A percentile compares a stretch with the other conserved stretches of the same genome.
These are phyloP conservation scores for Oenanthe melanoleuca DNA, from an alignment of 2,113 vertebrate genomes.

Conservation along the genomic window DNA sequence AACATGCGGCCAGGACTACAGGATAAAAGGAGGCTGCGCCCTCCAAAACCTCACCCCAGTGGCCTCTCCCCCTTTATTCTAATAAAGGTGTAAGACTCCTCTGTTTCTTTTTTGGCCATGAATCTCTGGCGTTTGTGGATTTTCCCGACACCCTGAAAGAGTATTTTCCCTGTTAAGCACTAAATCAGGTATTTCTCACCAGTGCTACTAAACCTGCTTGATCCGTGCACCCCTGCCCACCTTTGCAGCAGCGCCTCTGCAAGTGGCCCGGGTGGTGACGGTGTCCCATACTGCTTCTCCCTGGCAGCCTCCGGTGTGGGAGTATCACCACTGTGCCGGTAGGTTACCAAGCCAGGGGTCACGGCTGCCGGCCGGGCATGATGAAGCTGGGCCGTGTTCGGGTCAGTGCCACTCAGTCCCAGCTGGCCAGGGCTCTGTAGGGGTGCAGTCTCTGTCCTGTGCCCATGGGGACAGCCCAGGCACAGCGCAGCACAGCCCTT, in stretches of 20 bases:
- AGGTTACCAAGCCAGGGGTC: accelerated
- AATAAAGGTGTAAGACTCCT: not conserved
- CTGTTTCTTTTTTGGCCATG: not conserved
- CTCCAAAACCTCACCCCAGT: not conserved
- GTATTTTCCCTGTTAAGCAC: not conserved
- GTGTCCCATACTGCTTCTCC: not conserved
- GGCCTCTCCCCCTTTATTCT: not conserved
- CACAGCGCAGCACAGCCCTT: too few relatives aligned
- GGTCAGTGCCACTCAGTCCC: too few relatives aligned
- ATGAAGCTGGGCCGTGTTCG: not conserved
- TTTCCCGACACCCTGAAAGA: not conserved
- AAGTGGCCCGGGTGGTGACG: accelerated
- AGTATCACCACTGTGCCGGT: not conserved
- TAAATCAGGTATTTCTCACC: not conserved
- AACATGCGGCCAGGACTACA: accelerated
- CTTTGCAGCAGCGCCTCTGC: not conserved
- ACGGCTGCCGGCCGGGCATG: too few relatives aligned
- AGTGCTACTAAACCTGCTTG: not conserved
- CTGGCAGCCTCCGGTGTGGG: not conserved
- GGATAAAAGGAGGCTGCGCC: not conserved
- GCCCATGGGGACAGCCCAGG: not conserved
- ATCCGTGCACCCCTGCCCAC: accelerated
- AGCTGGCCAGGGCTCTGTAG: not conserved
- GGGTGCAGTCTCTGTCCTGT: not conserved
- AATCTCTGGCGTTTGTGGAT: not conserved